A percentile compares a stretch with the other conserved stretches of the same genome.
These are phyloP conservation scores for Ceratotherium simum DNA, from an alignment of 2,113 vertebrate genomes.

Conservation along the genomic window DNA sequence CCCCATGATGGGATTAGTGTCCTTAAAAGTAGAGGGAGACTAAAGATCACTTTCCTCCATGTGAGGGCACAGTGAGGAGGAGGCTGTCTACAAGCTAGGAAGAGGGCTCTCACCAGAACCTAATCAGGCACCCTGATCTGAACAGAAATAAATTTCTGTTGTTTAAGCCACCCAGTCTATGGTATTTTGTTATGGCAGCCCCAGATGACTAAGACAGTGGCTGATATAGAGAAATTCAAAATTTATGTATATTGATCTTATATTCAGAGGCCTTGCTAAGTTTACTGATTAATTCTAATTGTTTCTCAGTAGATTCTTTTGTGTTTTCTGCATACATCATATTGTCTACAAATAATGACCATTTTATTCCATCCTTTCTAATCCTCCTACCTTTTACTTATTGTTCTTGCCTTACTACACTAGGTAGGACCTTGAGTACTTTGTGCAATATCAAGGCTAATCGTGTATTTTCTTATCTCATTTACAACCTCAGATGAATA, in stretches of 20 bases:
- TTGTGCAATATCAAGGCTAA: neutral
- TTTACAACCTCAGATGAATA: neutral
- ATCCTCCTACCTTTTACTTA: neutral
- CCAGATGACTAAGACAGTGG: neutral
- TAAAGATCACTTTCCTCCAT: neutral
- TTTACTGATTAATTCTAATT: neutral
- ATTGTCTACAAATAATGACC: neutral
- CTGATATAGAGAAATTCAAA: conserved; percentile 3
- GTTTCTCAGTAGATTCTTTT: neutral
- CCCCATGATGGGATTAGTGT: neutral
- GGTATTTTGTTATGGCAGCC: neutral
- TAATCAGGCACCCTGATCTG: neutral
- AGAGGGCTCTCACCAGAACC: neutral
- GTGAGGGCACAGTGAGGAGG: neutral
- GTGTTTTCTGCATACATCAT: neutral
- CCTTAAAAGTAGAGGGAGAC: neutral
- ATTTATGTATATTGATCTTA: neutral
- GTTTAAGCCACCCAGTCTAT: neutral
- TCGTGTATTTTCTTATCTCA: neutral
- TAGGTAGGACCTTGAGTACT: neutral
- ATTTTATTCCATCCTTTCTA: neutral
- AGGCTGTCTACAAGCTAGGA: neutral
- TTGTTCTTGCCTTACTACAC: neutral
- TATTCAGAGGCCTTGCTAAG: conserved; percentile 30
- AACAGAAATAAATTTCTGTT: neutral